phyloP scores from a whole-genome alignment of 2,113 vertebrate genomes.

The Myxocyprinus asiaticus region DNA sequence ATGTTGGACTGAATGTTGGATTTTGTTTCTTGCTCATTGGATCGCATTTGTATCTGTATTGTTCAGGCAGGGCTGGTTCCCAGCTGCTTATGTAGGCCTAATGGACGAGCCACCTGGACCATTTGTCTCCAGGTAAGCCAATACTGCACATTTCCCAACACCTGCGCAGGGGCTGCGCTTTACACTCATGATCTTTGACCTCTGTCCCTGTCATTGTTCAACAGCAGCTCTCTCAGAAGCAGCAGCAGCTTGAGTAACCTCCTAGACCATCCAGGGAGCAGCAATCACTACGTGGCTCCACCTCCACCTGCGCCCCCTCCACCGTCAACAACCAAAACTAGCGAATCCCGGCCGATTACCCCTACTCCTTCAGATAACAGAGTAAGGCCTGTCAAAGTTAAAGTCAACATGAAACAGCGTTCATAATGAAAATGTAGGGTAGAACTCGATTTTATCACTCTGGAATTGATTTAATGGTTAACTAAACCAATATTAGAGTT shows the following conservation, averaged over 20 bases:
- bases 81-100: conserved; percentile 66
- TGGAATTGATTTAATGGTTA: too few relatives aligned
- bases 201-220: conserved; percentile 20
- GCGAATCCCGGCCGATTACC: conserved; percentile 15
- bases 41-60: neutral
- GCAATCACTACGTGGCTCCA: conserved; percentile 25
- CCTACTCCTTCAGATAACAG: conserved; percentile 41
- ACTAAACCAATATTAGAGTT: too few relatives aligned
- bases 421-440: too few relatives aligned
- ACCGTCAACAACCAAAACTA: conserved; percentile 40
- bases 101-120: conserved; percentile 52
- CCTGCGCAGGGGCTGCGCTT: neutral
- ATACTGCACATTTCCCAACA: neutral
- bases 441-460: too few relatives aligned
- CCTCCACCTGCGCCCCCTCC: conserved; percentile 54
- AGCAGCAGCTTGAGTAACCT: conserved; percentile 61
- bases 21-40: neutral
- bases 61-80: conserved; percentile 76
- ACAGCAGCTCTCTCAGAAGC: conserved; percentile 36
- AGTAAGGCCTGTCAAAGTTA: conserved; percentile 23
- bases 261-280: conserved; percentile 44
- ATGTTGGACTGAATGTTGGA: neutral
- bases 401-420: neutral
- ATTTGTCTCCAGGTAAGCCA: conserved; percentile 57
- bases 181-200: conserved; percentile 1